Conservation (phyloP, 2,888 invertebrate genomes). For the Calliphora vomitoria region DNA sequence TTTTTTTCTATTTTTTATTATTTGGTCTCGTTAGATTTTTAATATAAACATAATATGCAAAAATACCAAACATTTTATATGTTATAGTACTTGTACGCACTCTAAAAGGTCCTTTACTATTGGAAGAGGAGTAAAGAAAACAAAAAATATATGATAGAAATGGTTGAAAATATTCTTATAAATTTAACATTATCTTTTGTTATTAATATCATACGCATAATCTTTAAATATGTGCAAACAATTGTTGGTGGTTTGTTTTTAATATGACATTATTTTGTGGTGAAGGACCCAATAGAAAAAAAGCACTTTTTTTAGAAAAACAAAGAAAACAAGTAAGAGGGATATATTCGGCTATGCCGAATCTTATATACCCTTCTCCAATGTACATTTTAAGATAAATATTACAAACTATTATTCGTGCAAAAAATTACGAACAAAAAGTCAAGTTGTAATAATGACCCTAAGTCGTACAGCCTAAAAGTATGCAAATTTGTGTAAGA, state of each 20-base stretch:
- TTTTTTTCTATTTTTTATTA: too few species aligned
- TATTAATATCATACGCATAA: conserved; percentile 63
- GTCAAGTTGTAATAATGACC: too few species aligned
- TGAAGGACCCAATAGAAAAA: background rate
- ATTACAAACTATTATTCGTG: too few species aligned
- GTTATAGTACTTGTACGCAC: background rate
- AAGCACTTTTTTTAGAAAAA: background rate
- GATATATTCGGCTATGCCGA: background rate
- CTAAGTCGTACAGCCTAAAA: too few species aligned
- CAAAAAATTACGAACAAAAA: too few species aligned
- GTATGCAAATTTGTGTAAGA: too few species aligned
- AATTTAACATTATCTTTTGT: conserved; percentile 52
- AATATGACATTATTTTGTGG: conserved; percentile 48
- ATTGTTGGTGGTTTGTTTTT: conserved; percentile 59
- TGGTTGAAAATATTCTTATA: conserved; percentile 31
- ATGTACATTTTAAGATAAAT: too few species aligned
- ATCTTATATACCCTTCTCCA: too few species aligned
- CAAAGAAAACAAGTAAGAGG: background rate
- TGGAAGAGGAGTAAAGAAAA: background rate
- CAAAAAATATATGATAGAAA: conserved; percentile 4
- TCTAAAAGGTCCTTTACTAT: conserved; percentile 22
- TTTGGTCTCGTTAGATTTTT: conserved; percentile 40
- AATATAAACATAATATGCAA: conserved; percentile 68
- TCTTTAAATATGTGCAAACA: conserved; percentile 68
- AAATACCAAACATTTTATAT: conserved; percentile 65